Base-by-base conservation (phyloP, 2,888 invertebrate species). In the Cactoblastis cactorum region DNA sequence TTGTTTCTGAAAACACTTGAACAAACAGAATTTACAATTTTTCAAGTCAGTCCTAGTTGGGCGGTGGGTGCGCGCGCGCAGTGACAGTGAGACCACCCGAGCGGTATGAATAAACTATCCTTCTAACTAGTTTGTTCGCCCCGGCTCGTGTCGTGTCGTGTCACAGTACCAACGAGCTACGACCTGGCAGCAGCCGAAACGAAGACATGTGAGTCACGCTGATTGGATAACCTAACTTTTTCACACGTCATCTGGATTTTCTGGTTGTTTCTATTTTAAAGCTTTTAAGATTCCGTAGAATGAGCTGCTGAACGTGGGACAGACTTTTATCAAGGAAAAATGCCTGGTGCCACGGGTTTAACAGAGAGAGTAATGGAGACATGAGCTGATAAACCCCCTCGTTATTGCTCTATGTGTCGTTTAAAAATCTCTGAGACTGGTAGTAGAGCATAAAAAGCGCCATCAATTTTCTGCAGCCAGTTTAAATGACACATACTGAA, bases 101-200 rank as follows among this genome's bases (percentile, higher is more conserved):
- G 89, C 90, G 88, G 90, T 73, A 75, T 87, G 90, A 86, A 80
- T 90, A 90, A 88, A 88, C 90, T 90, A 78, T 83, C 65, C 60
- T 53, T 63, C 58, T 63, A 37, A 58, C 72, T 80, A 90, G 90
- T 90, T 90, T 90, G 90, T 90, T 90, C 90, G 90, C 90, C 90
- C 88, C 89, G 88, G 86, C 89, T 90, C 90, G 90, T 83, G 90
- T 90, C 84, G 87, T 69, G 67, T 71, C 62, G 71, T 70, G 78
- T 77, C 83, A 81, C 69, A 51, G 45, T 45, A 63, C 37, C 61
- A 45, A 51, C 67, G 37, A 47, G 67, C 45, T 41, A 56, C 45
- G 33, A n/a, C 43, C 6, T 1, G 8, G 9, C 8, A 11, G 37
- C 8, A 6, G n/a, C n/a, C n/a, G n/a, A 35, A 15, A 37, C 5